Percentiles rank a stretch among this genome's conserved stretches.
Evolutionary conservation across 2,113 vertebrate species (phyloP).

Genomic region (Rhinopomastus cyanomelas): DNA sequence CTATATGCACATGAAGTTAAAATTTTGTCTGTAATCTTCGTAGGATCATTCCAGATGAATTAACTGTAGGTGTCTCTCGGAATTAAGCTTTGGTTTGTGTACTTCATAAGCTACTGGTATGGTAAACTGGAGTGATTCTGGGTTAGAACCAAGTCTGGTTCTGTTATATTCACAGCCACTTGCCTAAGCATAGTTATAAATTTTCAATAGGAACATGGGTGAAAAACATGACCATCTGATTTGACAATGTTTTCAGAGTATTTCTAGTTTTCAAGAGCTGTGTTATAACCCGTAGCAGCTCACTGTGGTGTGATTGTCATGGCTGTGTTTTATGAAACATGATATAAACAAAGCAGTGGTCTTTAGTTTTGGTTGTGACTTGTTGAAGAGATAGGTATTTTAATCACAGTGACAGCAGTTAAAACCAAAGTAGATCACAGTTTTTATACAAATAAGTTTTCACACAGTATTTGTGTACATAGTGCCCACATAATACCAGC

Average conservation of each 20-base stretch:
- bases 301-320: background rate
- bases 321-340: background rate
- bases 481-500: background rate
- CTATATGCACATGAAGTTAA: background rate
- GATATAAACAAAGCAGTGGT: background rate
- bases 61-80: background rate
- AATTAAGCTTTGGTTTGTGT: background rate
- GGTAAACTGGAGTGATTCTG: background rate
- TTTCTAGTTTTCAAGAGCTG: background rate
- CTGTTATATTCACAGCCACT: background rate
- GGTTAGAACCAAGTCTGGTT: background rate
- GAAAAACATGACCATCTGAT: background rate
- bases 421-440: background rate
- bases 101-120: background rate
- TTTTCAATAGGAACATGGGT: background rate
- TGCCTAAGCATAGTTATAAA: background rate
- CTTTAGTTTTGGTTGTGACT: background rate
- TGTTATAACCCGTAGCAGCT: background rate
- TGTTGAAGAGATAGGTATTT: background rate
- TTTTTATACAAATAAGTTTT: background rate
- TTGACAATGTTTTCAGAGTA: background rate
- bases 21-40: background rate
- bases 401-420: background rate
- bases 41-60: background rate
- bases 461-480: background rate